Conservation (phyloP, 2,888 invertebrate genomes). For the Zele albiditarsus region DNA sequence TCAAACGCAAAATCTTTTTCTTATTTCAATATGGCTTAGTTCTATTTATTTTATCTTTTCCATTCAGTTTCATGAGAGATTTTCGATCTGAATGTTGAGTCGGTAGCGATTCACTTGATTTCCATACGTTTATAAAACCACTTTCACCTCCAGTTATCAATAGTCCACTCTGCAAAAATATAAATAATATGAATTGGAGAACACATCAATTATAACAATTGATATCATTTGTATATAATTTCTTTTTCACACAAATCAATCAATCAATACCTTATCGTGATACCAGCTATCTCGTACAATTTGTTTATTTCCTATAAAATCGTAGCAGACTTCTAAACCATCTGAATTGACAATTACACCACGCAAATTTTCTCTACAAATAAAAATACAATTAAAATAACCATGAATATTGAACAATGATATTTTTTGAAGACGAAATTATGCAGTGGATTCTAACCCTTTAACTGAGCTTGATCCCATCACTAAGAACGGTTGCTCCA, state of each 20-base stretch:
- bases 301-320: constrained; percentile 80
- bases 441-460: constrained; percentile 72
- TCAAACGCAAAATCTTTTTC: background rate
- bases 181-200: constrained; percentile 31
- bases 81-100: constrained; percentile 54
- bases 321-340: constrained; percentile 75
- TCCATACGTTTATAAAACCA: constrained; percentile 82
- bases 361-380: constrained; percentile 71
- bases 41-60: constrained; percentile 63
- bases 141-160: constrained; percentile 83
- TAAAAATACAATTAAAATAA: constrained; percentile 58
- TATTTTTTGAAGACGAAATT: constrained; percentile 6
- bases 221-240: constrained; percentile 7
- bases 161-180: constrained; percentile 75
- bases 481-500: constrained; percentile 76
- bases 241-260: constrained; percentile 27
- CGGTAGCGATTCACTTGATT: constrained; percentile 56
- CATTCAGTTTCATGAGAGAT: constrained; percentile 59
- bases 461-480: constrained; percentile 79
- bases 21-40: constrained; percentile 66
- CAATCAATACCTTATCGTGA: constrained; percentile 75
- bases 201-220: constrained; percentile 39
- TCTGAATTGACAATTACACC: constrained; percentile 72
- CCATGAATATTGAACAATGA: constrained; percentile 38
- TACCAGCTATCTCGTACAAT: constrained; percentile 81